Evolutionary conservation across 2,888 invertebrate genomes (phyloP).

Genomic region (Cephus nigrinus): DNA sequence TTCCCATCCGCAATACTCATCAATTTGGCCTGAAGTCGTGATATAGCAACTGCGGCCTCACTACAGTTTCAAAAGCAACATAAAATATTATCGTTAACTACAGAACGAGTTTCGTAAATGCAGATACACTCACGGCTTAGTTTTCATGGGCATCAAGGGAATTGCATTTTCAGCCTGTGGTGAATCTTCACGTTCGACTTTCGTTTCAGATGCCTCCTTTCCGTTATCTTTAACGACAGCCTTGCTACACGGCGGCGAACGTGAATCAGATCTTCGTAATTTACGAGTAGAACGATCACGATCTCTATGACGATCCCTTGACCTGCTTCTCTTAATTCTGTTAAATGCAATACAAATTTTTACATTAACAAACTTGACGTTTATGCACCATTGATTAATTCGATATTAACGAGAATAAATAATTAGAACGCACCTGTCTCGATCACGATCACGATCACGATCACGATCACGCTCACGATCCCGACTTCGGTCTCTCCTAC

Average conservation of each 20-base stretch:
- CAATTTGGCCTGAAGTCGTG: slow-evolving; percentile 73
- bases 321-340: slow-evolving; percentile 65
- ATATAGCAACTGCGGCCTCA: slow-evolving; percentile 68
- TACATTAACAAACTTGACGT: not conserved
- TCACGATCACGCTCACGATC: slow-evolving; percentile 62
- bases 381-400: not conserved
- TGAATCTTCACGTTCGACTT: slow-evolving; percentile 58
- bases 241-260: slow-evolving; percentile 53
- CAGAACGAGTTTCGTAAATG: not conserved
- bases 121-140: slow-evolving; percentile 57
- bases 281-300: slow-evolving; percentile 58
- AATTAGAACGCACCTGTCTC: slow-evolving; percentile 51
- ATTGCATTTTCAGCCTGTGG: slow-evolving; percentile 61
- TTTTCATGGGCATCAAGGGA: slow-evolving; percentile 61
- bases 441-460: slow-evolving; percentile 61
- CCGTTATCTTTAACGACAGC: slow-evolving; percentile 51
- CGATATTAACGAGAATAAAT: not conserved
- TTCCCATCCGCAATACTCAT: slow-evolving; percentile 72
- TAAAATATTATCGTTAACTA: not conserved
- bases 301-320: slow-evolving; percentile 64
- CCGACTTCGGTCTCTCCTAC: slow-evolving; percentile 62
- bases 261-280: slow-evolving; percentile 56
- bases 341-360: slow-evolving; percentile 7
- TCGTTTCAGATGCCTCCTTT: slow-evolving; percentile 53
- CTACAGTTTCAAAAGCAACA: slow-evolving; percentile 41